Base-by-base conservation (phyloP, 2,797 vertebrate genomes). In the Kryptolebias ocellatus region DNA sequence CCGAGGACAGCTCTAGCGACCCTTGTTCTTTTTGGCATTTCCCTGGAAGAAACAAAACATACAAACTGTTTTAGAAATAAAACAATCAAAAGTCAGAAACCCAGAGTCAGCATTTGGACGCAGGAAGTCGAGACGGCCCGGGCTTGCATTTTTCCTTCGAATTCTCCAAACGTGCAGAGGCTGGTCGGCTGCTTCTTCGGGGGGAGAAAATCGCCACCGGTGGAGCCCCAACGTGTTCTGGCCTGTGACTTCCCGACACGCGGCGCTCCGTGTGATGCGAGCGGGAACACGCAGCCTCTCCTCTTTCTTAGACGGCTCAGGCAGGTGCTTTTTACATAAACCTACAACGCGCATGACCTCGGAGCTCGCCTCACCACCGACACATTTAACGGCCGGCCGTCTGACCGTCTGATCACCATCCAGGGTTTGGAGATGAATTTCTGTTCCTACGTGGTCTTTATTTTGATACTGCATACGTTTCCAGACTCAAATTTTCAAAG, bases 11-110 rank as follows among this genome's bases (percentile, higher is more conserved):
- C 58, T 59, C 73, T 98, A 99, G 80, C 98, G 98, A 87, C 92
- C 94, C 92, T 97, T 98, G 90, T 95, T 99, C 95, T 98, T 99
- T 83, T 98, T 99, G 59, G 96, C 90, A 89, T 97, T 99, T 89
- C 94, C 96, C 98, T 99, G 79, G 63, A 83, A 72, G 67, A 53
- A 77, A 84, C n/a, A 65, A 24, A 52, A 70, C 60, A 69, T 15
- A 28, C 34, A 2, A 16, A 16, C 1, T 60, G 18, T 53, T 69
- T 0, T 31, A 28, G 18, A 65, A 7, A 44, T 3, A 47, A 5
- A 54, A 59, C 1, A 45, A 5, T 1, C 29, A 27, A 77, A 39
- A 15, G 0, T 18, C 18, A 3, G 20, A 63, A 60, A 51, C 70
- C 5, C 31, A 7, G 31, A 5, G 9, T 34, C 5, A 9, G 71